Percentiles rank a stretch among this genome's conserved stretches.
phyloP scores from a whole-genome alignment of 2,888 invertebrate species.

The Sinelater perroti region DNA sequence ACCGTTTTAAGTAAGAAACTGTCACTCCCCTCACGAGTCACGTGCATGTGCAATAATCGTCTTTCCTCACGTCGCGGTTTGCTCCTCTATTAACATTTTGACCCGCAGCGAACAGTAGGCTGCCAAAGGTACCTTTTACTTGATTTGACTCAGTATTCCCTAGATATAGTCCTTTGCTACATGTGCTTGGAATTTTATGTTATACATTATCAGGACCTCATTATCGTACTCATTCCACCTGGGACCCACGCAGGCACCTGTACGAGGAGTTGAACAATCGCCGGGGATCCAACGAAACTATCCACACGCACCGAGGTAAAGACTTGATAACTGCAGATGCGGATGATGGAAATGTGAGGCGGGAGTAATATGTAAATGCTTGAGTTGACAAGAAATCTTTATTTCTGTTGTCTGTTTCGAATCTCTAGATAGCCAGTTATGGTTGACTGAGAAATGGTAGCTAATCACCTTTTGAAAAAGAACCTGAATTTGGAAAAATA shows the following conservation, averaged over 20 bases:
- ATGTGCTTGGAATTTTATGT: conserved; percentile 43
- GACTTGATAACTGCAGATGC: too few species aligned
- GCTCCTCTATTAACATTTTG: conserved; percentile 6
- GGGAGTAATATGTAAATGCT: conserved; percentile 3
- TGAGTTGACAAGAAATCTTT: background rate
- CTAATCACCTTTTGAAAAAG: too few species aligned
- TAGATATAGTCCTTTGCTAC: conserved; percentile 38
- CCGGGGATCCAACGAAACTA: conserved; percentile 74
- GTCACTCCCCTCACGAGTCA: conserved; percentile 25
- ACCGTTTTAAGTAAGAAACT: conserved; percentile 86
- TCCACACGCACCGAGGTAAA: conserved; percentile 66
- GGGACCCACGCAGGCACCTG: conserved; percentile 89
- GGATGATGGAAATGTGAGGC: conserved; percentile 10
- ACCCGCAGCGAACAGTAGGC: too few species aligned
- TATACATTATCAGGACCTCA: conserved; percentile 57
- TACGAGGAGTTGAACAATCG: conserved; percentile 87
- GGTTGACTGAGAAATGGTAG: background rate
- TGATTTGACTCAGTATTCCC: too few species aligned
- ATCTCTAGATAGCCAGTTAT: conserved; percentile 17
- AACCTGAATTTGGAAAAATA: too few species aligned
- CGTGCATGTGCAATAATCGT: conserved; percentile 30
- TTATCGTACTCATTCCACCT: conserved; percentile 75
- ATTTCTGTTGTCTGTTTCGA: conserved; percentile 18
- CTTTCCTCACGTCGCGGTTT: conserved; percentile 18
- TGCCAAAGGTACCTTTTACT: too few species aligned